Evolutionary conservation across 2,797 vertebrate species (phyloP), one percentile per base, ranked within the genome.

Genomic region (Thunnus albacares): DNA sequence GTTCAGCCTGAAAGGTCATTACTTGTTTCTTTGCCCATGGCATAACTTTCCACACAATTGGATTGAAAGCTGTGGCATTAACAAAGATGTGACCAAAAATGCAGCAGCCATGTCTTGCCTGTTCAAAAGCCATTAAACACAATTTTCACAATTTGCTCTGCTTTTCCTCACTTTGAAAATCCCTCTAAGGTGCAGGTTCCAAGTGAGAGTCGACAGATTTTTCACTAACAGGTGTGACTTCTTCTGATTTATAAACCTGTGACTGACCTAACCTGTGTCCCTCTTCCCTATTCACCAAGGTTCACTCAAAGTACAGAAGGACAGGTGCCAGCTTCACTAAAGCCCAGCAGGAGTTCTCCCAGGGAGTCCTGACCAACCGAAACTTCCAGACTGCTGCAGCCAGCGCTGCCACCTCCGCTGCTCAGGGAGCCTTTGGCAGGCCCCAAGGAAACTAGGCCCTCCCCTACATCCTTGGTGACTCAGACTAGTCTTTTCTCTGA

Each of bases 251-350:
- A 18, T 22, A 18, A 81, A n/a, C 18, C 2, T 53, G 43, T 33
- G 59, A 7, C 33, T 68, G 33, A 30, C 33, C 24, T 60, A 10
- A 76, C 56, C 28, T 35, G 22, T 64, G 11, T 51, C 24, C 13
- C 7, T 51, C 14, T 38, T 38, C 35, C 28, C 20, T 3, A 0
- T 56, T 45, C n/a, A 12, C 38, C 4, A 74, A 99, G 98, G 98
- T 99, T 61, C 98, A 99, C 58, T 96, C 96, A 12, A 93, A 97
- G 82, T 99, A 99, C 80, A 97, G 98, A 17, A 93, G 95, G 73
- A 98, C 98, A 0, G 97, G 98, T 10, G 98, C 98, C 89, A 99
- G 97, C 89, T 99, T 99, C 94, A 95, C 96, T 69, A 97, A 98
- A 83, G 98, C 98, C 4, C 98, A 99, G 88, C 96, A 97, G 64